These are phyloP conservation scores for Corythoichthys intestinalis DNA, from an alignment of 2,113 vertebrate species.

Conservation along the genomic window DNA sequence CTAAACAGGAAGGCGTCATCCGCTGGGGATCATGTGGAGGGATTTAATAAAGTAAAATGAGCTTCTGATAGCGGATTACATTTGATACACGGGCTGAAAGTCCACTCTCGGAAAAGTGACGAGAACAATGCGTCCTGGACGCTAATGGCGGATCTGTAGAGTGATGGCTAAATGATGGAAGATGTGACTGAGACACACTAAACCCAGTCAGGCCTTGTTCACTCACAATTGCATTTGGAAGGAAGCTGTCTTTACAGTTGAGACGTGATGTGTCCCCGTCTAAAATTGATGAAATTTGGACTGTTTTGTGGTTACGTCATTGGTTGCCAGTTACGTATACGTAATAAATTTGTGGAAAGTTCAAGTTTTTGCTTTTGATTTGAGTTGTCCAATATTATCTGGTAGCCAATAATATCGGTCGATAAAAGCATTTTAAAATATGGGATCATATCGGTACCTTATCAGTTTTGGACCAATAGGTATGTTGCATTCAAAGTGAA, in stretches of 20 bases:
- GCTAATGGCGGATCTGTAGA: constrained; percentile 38
- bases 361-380: no score
- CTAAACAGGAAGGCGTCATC: constrained; percentile 38
- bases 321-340: no score
- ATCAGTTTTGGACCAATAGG: no score
- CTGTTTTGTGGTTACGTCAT: background rate
- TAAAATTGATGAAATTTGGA: background rate
- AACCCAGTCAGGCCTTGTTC: background rate
- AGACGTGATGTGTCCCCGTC: background rate
- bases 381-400: no score
- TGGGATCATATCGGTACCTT: no score
- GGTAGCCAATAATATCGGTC: no score
- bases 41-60: constrained; percentile 5
- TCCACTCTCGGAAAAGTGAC: constrained; percentile 7
- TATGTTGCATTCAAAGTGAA: no score
- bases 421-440: no score
- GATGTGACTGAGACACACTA: constrained; percentile 48
- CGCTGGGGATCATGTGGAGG: background rate
- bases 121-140: constrained; percentile 37
- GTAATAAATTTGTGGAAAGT: background rate
- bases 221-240: background rate
- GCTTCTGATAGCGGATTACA: constrained; percentile 4
- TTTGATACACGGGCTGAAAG: background rate
- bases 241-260: background rate
- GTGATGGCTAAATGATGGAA: constrained; percentile 48